Base-by-base conservation (phyloP, 1,140 invertebrate genomes). In the Danaus melanippus region DNA sequence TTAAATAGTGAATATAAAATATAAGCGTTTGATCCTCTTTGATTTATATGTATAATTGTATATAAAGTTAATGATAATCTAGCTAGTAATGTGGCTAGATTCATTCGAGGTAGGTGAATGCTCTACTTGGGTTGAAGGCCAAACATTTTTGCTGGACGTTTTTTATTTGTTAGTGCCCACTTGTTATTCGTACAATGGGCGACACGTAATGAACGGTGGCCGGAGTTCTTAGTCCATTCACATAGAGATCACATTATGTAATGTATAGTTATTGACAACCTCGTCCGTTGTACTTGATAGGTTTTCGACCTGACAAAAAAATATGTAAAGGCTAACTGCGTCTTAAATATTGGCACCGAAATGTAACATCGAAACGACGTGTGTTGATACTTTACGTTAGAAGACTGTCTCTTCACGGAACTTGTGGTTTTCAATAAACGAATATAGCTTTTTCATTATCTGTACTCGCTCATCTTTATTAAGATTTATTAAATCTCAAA, bases 91-190 rank as follows among this genome's bases (percentile, higher is more conserved):
- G 66, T 54, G 59, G 63, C 67, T 66, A 74, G 71, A 74, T 72
- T 65, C 60, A 64, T 67, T 67, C 59, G 64, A 60, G 63, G 64
- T 72, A 72, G 76, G 74, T 79, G 76, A 79, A 77, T 53, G 73
- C 62, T 70, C 76, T 73, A 61, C 55, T 64, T 61, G 66, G 67
- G 71, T 79, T 77, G 74, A 79, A 79, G 76, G 76, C 73, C 74
- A 74, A 56, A 62, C 54, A 69, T 66, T 68, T 58, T 67, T 67
- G 45, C 68, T 72, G 66, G 66, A 70, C 62, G 58, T 61, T 71
- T 75, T 75, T 70, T 74, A 67, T 71, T 69, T 74, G 69, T 71
- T 66, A 70, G 66, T 72, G 62, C 63, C 56, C 56, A 62, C 58
- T 60, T 58, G 52, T 60, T 64, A 64, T 59, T 64, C 47, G 62